These are phyloP conservation scores for Eucidaris tribuloides DNA, from an alignment of 35 echinoderm and acorn worm species.

Conservation along the genomic window DNA sequence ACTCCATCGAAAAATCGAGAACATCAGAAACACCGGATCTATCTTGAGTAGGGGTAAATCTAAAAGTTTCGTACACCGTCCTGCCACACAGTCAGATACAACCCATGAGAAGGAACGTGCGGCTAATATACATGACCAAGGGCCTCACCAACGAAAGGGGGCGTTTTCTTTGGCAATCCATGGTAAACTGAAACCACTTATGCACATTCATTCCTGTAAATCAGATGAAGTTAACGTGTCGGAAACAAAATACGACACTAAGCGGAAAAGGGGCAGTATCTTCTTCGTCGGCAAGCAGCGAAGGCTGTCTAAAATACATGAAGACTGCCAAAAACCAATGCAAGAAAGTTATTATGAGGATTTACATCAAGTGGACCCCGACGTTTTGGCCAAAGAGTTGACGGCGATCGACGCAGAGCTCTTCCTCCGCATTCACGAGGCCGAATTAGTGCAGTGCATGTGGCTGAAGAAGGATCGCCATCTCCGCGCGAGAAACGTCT, in stretches of 20 bases:
- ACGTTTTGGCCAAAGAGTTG: constrained; percentile 64
- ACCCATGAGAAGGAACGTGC: too few species aligned
- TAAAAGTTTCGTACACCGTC: too few species aligned
- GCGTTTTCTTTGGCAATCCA: too few species aligned
- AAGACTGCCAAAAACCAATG: background rate
- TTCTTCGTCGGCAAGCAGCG: constrained; percentile 2
- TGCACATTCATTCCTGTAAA: too few species aligned
- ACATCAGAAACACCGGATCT: background rate
- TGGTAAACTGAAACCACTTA: too few species aligned
- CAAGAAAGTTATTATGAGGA: too few species aligned
- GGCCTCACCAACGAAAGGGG: too few species aligned
- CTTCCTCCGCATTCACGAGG: constrained; percentile 73
- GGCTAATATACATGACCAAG: too few species aligned
- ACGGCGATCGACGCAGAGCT: constrained; percentile 67
- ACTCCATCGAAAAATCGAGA: constrained; percentile 36
- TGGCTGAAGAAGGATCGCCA: constrained; percentile 75
- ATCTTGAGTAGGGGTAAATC: too few species aligned
- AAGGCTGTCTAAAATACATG: background rate
- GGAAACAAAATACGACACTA: too few species aligned
- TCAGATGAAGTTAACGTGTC: too few species aligned
- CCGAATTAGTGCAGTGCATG: constrained; percentile 77
- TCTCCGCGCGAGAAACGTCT: constrained; percentile 48
- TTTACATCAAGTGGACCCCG: constrained; percentile 52
- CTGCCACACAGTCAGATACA: too few species aligned
- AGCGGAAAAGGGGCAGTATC: background rate